phyloP scores from a whole-genome alignment of 2,888 invertebrate species.

The Lithophane leautieri region DNA sequence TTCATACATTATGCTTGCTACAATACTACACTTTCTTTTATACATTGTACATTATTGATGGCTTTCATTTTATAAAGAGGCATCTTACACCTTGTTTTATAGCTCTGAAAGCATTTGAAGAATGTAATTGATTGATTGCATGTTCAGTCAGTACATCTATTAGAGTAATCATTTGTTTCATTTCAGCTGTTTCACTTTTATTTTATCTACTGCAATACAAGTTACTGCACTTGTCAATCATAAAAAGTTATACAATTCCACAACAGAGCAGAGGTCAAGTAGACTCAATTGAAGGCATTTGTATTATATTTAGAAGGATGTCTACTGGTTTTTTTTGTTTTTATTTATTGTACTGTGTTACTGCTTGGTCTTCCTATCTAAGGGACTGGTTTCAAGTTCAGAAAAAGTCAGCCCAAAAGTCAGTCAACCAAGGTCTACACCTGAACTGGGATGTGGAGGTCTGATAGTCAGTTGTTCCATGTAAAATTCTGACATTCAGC shows the following conservation, averaged over 20 bases:
- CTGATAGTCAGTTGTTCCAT: not conserved
- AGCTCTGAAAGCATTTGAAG: slow-evolving; percentile 16
- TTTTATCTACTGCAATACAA: not conserved
- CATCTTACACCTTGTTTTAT: not conserved
- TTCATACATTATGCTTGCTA: not conserved
- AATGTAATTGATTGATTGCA: slow-evolving; percentile 40
- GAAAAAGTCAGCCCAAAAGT: too few relatives aligned
- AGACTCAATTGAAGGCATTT: slow-evolving; percentile 40
- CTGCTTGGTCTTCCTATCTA: not conserved
- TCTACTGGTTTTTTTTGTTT: slow-evolving; percentile 5
- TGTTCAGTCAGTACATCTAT: slow-evolving; percentile 18
- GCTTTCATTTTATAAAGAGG: not conserved
- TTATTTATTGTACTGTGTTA: not conserved
- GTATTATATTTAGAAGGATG: slow-evolving; percentile 10
- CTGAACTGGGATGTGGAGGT: not conserved
- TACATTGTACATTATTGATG: not conserved
- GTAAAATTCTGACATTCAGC: not conserved
- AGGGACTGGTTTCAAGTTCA: not conserved
- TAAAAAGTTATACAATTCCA: slow-evolving; percentile 31
- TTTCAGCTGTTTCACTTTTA: slow-evolving; percentile 25
- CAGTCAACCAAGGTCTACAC: not conserved
- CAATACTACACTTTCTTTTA: not conserved
- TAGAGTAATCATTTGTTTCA: slow-evolving; percentile 24
- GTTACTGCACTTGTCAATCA: slow-evolving; percentile 25
- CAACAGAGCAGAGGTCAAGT: slow-evolving; percentile 31